A percentile compares a stretch with the other conserved stretches of the same genome.
phyloP scores from a whole-genome alignment of 2,797 vertebrate species.

The Halcyon badia region DNA sequence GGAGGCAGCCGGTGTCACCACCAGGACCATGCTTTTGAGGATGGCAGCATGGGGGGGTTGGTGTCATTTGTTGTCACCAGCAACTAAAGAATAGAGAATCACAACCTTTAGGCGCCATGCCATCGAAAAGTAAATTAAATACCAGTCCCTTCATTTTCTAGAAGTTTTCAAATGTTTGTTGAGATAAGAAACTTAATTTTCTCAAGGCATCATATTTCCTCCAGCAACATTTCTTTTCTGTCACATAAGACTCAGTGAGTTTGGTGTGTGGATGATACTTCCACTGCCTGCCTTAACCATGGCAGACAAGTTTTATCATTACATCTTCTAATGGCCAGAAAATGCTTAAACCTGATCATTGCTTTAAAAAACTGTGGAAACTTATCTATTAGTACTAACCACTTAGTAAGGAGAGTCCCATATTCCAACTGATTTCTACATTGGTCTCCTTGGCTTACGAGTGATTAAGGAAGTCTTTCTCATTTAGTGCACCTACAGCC shows the following conservation, averaged over 20 bases:
- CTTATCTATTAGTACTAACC: background rate
- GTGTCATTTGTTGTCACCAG: background rate
- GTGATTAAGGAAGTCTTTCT: background rate
- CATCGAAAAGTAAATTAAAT: background rate
- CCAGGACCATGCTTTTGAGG: background rate
- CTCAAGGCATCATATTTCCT: background rate
- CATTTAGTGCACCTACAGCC: background rate
- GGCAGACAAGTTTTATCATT: background rate
- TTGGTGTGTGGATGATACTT: background rate
- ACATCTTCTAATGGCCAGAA: background rate
- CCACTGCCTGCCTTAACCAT: background rate
- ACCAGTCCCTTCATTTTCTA: fast-evolving
- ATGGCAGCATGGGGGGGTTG: background rate
- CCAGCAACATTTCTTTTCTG: background rate
- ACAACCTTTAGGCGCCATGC: background rate
- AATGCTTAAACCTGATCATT: background rate
- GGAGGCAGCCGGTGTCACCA: background rate
- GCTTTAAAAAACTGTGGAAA: background rate
- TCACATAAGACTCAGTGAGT: background rate
- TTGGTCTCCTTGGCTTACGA: background rate
- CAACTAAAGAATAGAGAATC: background rate
- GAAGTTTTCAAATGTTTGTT: background rate
- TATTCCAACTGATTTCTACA: background rate
- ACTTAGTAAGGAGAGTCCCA: background rate
- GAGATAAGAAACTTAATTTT: background rate